Evolutionary conservation across 2,797 vertebrate genomes (phyloP), one percentile per base, ranked within the genome.

Genomic region (Takifugu ocellatus): DNA sequence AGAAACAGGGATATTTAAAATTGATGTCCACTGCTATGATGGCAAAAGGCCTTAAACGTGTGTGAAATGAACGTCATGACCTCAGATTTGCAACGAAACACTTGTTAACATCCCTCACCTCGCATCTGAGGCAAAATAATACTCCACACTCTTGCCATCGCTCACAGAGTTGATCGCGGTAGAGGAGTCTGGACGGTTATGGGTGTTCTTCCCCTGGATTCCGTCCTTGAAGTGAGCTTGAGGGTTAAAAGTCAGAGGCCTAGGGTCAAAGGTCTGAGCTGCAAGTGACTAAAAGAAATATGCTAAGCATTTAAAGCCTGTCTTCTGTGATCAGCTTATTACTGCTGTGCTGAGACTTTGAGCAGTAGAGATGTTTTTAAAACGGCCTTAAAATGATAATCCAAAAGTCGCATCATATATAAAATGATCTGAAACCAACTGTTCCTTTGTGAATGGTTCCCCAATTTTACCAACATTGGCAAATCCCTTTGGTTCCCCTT

Each of bases 61-160:
- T 1, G 7, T 4, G 8, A 51, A 54, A 29, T 25, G 7, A 42
- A 25, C 24, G 12, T 27, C 2, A 45, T n/a, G 16, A 6, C 25
- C 17, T 25, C 25, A 24, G 6, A 0, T 8, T 54, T 21, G 29
- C 12, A 7, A 25, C 6, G 36, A 39, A 36, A 25, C 44, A 29
- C 4, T 9, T 5, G 8, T 33, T 33, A 33, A 33, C 36, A 39
- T 36, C n/a, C 21, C 63, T 72, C 82, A 98, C 96, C 96, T 98
- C 27, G 96, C 96, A 45, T 98, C 96, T 26, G 96, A 98, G 60
- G 96, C 96, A 63, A 98, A 98, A 88, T 93, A 98, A 83, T 94
- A 98, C 79, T 98, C 96, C 81, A 98, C 93, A 0, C 93, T 91
- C 43, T 90, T 91, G 61, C 92, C 87, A 29, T 89, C 84, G 5